These are phyloP conservation scores for Cherax quadricarinatus DNA, from an alignment of 1,140 invertebrate genomes.

Conservation along the genomic window DNA sequence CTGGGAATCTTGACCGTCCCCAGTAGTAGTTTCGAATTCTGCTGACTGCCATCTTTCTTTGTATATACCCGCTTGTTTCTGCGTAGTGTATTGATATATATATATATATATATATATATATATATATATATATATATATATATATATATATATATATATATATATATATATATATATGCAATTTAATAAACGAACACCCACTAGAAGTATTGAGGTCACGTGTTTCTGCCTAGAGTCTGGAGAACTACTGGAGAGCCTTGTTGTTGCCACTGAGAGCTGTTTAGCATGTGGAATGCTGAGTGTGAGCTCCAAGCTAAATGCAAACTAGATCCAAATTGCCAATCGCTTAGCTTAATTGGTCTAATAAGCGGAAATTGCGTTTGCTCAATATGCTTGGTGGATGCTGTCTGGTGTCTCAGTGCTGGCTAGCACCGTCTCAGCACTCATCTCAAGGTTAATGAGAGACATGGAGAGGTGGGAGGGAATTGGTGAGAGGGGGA, in stretches of 20 bases:
- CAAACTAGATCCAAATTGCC: background rate
- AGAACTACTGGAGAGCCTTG: background rate
- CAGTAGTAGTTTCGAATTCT: too few relatives aligned
- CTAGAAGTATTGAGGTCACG: too few relatives aligned
- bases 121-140: too few relatives aligned
- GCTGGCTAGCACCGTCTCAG: too few relatives aligned
- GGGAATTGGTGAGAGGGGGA: background rate
- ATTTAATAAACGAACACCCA: too few relatives aligned
- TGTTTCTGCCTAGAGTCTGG: background rate
- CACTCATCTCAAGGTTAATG: background rate
- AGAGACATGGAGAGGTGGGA: background rate
- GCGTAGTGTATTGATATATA: too few relatives aligned
- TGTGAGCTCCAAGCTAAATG: background rate
- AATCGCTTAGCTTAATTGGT: constrained; percentile 1
- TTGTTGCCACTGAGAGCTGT: background rate
- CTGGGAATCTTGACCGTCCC: too few relatives aligned
- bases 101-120: too few relatives aligned
- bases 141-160: too few relatives aligned
- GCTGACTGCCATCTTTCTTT: too few relatives aligned
- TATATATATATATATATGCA: too few relatives aligned
- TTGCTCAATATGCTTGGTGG: background rate
- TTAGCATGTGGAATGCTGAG: background rate
- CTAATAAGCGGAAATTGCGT: background rate
- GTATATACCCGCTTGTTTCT: too few relatives aligned
- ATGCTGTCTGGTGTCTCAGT: background rate